A percentile compares a stretch with the other conserved stretches of the same genome.
phyloP scores from a whole-genome alignment of 2,113 vertebrate genomes.

The Anolis sagrei region DNA sequence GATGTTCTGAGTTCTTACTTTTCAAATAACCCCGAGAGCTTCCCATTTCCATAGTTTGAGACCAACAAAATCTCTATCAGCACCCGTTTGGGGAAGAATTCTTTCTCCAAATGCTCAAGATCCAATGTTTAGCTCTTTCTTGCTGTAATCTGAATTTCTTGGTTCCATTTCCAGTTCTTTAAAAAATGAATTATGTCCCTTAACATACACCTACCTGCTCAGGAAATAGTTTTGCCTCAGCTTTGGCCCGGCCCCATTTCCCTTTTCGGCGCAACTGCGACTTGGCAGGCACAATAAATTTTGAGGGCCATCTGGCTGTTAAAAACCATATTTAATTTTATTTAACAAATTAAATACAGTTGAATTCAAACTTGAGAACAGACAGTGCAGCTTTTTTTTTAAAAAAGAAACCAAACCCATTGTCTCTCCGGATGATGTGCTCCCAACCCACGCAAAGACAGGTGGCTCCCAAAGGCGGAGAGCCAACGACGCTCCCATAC shows the following conservation, averaged over 20 bases:
- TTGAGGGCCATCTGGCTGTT: slow-evolving; percentile 68
- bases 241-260: background rate
- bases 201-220: background rate
- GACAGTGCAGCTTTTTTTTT: slow-evolving; percentile 58
- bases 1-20: background rate
- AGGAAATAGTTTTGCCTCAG: background rate
- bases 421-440: slow-evolving; percentile 27
- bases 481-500: background rate
- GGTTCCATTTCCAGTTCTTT: no score
- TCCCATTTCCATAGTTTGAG: background rate
- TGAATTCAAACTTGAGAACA: slow-evolving; percentile 75
- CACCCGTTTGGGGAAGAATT: background rate
- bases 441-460: background rate
- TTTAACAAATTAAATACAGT: slow-evolving; percentile 79
- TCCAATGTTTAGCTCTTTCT: background rate
- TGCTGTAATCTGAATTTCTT: background rate
- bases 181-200: background rate
- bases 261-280: background rate
- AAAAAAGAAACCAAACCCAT: background rate
- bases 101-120: background rate
- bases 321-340: slow-evolving; percentile 76
- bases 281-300: slow-evolving; percentile 38
- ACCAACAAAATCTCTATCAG: background rate
- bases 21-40: background rate
- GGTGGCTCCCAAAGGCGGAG: background rate